Conservation (phyloP, 2,888 invertebrate species). For the Agrotis exclamationis region DNA sequence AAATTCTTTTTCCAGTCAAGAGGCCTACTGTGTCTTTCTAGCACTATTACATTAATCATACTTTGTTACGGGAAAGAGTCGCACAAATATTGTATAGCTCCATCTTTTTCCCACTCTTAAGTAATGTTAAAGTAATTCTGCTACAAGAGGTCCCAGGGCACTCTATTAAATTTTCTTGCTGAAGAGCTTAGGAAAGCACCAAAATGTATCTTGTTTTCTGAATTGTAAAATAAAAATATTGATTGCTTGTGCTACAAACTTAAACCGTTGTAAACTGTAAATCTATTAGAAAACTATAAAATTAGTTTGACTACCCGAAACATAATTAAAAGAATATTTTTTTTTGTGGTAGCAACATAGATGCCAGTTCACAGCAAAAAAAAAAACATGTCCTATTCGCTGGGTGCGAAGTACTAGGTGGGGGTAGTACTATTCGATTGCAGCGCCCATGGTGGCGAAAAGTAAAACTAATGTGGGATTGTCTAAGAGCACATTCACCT, state of each 20-base stretch:
- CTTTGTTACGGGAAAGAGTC: neutral
- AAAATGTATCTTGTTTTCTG: constrained; percentile 1
- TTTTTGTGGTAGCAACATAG: neutral
- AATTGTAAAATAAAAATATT: neutral
- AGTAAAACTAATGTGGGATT: no score
- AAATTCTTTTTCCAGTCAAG: neutral
- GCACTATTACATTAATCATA: neutral
- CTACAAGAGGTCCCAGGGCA: neutral
- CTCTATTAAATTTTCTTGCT: neutral
- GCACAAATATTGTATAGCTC: neutral
- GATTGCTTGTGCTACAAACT: constrained; percentile 55
- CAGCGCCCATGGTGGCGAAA: no score
- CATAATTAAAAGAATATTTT: no score
- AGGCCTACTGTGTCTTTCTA: neutral
- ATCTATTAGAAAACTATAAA: neutral
- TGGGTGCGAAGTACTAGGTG: no score
- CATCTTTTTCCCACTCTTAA: neutral
- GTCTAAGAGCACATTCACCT: no score
- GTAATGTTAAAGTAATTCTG: neutral
- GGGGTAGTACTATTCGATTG: no score
- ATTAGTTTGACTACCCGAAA: neutral
- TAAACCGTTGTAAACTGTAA: constrained; percentile 23
- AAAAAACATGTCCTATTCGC: no score
- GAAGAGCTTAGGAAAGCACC: neutral
- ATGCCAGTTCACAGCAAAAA: constrained; percentile 16